A percentile compares a stretch with the other conserved stretches of the same genome.
These are phyloP conservation scores for Anhinga anhinga DNA, from an alignment of 2,113 vertebrate genomes.

Conservation along the genomic window DNA sequence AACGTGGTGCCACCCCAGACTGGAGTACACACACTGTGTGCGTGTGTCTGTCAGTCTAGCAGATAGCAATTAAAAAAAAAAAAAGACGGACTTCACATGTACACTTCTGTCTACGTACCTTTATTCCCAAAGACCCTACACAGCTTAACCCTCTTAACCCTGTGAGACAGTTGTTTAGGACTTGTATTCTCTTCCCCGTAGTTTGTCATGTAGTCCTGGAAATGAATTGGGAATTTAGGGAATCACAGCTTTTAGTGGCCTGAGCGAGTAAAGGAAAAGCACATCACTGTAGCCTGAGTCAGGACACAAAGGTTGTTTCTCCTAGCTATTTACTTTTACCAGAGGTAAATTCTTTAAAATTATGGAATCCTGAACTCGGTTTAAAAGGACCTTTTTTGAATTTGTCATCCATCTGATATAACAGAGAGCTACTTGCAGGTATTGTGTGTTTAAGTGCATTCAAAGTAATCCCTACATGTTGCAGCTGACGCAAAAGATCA, in stretches of 20 bases:
- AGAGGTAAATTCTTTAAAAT: not conserved
- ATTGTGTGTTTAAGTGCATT: not conserved
- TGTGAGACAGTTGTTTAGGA: fast-evolving
- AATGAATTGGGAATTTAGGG: not conserved
- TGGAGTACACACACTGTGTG: fast-evolving
- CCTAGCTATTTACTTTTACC: not conserved
- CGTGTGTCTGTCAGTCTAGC: not conserved
- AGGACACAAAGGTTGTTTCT: not conserved
- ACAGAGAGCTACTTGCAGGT: not conserved
- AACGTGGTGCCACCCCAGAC: not conserved
- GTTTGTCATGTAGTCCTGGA: not conserved
- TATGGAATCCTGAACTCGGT: not conserved
- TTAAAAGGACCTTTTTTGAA: not conserved
- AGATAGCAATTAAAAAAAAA: not conserved
- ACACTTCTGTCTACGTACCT: fast-evolving
- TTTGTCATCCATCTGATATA: not conserved
- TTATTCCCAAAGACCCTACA: not conserved
- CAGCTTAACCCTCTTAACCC: not conserved
- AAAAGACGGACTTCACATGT: not conserved
- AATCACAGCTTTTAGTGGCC: not conserved
- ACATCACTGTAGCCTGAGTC: not conserved
- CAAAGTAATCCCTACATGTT: not conserved
- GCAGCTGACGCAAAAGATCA: not conserved
- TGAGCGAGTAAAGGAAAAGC: not conserved
- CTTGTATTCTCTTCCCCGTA: not conserved